Base-by-base conservation (phyloP, 1,140 invertebrate species). In the Laupala kohalensis region DNA sequence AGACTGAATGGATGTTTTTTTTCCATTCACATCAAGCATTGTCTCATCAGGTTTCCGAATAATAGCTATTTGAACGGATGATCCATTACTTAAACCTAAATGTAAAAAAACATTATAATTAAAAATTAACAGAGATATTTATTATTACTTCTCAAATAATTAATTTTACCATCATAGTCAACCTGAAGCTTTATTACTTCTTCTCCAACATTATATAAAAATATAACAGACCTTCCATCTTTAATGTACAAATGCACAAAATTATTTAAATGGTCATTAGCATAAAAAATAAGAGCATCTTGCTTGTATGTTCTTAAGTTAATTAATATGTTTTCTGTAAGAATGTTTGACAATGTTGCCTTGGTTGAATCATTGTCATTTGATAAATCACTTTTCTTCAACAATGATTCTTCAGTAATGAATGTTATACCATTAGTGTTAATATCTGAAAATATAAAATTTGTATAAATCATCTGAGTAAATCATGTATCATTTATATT, bases 191-290 rank as follows among this genome's bases (percentile, higher is more conserved):
- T 89, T 66, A 92, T 85, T 69, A 95, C 92, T 78, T 90, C 87
- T 77, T 91, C 87, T 69, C 86, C 88, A 71, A 89, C 86, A 79
- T 96, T 96, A 77, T 93, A 95, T 2, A 93, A 83, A 77, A 94
- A 94, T 0, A 93, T 87, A 5, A 95, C 86, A 84, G 83, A 82
- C 78, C 75, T 82, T 88, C 1, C 88, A 89, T 90, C 88, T 71
- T 89, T 87, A 29, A 96, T 88, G 79, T 93, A 94, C 9, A 97
- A 79, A 79, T 96, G 94, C 63, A 95, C 88, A 79, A 97, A 97
- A 80, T 97, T 97, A 76, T 96, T 96, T 62, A 95, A 83, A 80
- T 96, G 91, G 82, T 97, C 95, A 78, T 96, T 94, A 5, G 93
- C 92, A 77, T 96, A 96, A 0, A 97, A 82, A 25, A 97, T 88